Evolutionary conservation across 2,113 vertebrate genomes (phyloP), one percentile per base, ranked within the genome.

Genomic region (Raja brachyura): DNA sequence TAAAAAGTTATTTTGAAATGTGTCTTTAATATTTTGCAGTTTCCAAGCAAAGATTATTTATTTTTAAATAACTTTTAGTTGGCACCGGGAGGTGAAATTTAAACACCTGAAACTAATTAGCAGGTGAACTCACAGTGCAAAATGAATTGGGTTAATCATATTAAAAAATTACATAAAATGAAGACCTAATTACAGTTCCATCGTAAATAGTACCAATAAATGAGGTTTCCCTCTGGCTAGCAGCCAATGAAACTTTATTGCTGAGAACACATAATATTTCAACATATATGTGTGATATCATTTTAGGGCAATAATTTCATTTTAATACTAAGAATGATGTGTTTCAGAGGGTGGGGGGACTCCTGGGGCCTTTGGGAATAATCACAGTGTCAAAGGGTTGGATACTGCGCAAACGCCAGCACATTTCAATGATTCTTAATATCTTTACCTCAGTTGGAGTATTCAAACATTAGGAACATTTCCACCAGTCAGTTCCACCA

Each of bases 1-100:
- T 92, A 54, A 92, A 92, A 92, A 25, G 31, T 73, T 70, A 92
- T 74, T 92, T 92, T 14, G 39, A 92, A 73, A 92, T 92, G 68
- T 28, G 4, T 48, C 2, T 28, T 92, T 25, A 74, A 4, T 33
- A 54, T 54, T 73, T 92, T 73, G 33, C 61, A 73, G 8, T 73
- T 22, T 61, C 3, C 88, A 48, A 10, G 61, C 1, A 7, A 22
- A 68, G 22, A 70, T 48, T 25, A 73, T 92, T 73, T 33, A 1
- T 92, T 92, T 92, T 74, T 18, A 48, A 92, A 70, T 6, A 92
- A 54, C 59, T 14, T 92, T 31, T 39, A 73, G 33, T 74, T 73
- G 68, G 48, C 68, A 92, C 73, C 22, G 10, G 39, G 18, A 73
- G 90, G 66, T 74, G 70, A 74, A 70, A 73, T 54, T 92, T 8